Evolutionary conservation across 1,140 invertebrate species (phyloP).

Genomic region (Drosophila murphyi): DNA sequence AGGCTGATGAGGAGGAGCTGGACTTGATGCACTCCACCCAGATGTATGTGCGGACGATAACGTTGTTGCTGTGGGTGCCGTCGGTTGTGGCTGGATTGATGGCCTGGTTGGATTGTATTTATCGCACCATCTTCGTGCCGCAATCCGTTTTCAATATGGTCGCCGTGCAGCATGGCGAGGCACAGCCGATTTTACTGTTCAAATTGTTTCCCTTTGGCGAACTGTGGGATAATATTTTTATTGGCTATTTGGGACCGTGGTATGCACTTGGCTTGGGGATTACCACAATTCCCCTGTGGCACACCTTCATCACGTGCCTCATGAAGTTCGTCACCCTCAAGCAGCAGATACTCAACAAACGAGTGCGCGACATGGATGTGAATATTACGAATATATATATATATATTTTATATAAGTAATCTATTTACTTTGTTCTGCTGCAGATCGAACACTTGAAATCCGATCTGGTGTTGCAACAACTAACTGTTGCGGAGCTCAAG

Average conservation of each 20-base stretch:
- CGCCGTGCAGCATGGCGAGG: constrained; percentile 54
- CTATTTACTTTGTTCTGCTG: not conserved
- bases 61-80: constrained; percentile 60
- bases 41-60: constrained; percentile 53
- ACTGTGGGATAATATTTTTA: constrained; percentile 62
- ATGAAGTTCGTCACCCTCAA: constrained; percentile 71
- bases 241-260: constrained; percentile 67
- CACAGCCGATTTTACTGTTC: constrained; percentile 63
- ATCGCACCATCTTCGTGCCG: constrained; percentile 65
- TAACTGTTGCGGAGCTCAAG: constrained; percentile 24
- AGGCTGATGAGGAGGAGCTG: constrained; percentile 51
- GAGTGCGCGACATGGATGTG: constrained; percentile 63
- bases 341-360: constrained; percentile 57
- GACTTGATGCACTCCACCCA: constrained; percentile 39
- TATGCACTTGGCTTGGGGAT: constrained; percentile 64
- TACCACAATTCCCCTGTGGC: constrained; percentile 76
- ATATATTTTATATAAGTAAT: too few relatives aligned
- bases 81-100: constrained; percentile 67
- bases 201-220: constrained; percentile 70
- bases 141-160: constrained; percentile 63
- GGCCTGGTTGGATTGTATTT: constrained; percentile 67
- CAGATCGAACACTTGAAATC: constrained; percentile 47
- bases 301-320: constrained; percentile 74
- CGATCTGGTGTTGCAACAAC: not conserved
- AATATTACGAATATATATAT: not conserved